A percentile compares a stretch with the other conserved stretches of the same genome.
These are phyloP conservation scores for Simalia tracyae DNA, from an alignment of 2,797 vertebrate genomes.

Conservation along the genomic window DNA sequence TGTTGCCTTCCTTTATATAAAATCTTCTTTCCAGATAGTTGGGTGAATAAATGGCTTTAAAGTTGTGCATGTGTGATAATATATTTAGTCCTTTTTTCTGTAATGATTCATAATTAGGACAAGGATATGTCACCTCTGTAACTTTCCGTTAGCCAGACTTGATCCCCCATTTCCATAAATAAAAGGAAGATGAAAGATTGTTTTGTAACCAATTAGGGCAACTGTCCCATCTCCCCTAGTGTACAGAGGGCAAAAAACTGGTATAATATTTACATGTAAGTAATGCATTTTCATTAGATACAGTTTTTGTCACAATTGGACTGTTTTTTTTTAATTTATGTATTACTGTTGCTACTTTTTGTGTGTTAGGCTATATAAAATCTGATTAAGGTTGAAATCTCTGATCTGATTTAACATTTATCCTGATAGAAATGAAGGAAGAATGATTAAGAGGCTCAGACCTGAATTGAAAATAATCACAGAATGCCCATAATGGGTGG, in stretches of 20 bases:
- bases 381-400: slow-evolving; percentile 58
- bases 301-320: slow-evolving; percentile 30
- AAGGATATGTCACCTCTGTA: background rate
- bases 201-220: background rate
- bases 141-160: background rate
- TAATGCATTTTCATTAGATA: background rate
- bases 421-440: slow-evolving; percentile 50
- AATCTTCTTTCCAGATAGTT: background rate
- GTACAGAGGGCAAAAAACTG: background rate
- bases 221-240: background rate
- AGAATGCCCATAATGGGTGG: slow-evolving; percentile 43
- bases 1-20: background rate
- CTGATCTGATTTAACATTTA: slow-evolving; percentile 55
- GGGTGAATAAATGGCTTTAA: background rate
- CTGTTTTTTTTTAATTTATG: slow-evolving; percentile 6
- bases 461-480: slow-evolving; percentile 52
- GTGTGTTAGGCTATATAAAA: slow-evolving; percentile 49
- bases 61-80: no score
- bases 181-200: slow-evolving; percentile 22
- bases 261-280: slow-evolving; percentile 10
- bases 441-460: slow-evolving; percentile 59
- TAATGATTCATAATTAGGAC: slow-evolving; percentile 14
- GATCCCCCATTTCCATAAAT: slow-evolving; percentile 23
- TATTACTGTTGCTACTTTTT: slow-evolving; percentile 31
- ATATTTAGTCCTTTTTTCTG: background rate